These are phyloP conservation scores for Lontra canadensis DNA, from an alignment of 2,113 vertebrate species.

Conservation along the genomic window DNA sequence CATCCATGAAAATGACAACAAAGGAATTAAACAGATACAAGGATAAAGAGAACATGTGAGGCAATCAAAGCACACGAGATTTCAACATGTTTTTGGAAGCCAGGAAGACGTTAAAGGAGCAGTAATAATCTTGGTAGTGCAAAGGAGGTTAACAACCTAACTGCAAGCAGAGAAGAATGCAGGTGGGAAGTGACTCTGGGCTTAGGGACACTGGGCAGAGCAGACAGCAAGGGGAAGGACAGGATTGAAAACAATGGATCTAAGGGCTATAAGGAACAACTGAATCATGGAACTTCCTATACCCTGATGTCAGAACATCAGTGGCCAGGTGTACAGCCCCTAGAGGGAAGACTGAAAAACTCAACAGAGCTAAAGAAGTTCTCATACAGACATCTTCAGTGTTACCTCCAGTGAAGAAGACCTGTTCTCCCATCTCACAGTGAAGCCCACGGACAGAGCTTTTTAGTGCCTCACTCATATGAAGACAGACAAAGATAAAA, in stretches of 20 bases:
- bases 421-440: background rate
- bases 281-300: background rate
- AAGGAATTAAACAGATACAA: background rate
- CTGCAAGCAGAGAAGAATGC: background rate
- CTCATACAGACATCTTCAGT: background rate
- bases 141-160: background rate
- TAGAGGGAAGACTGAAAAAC: background rate
- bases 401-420: background rate
- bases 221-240: background rate
- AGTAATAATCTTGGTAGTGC: background rate
- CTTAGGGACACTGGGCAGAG: background rate
- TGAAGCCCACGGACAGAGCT: background rate
- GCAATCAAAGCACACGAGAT: slow-evolving; percentile 5
- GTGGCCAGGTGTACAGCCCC: background rate
- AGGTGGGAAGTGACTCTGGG: background rate
- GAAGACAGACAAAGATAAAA: background rate
- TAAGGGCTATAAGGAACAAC: background rate
- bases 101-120: background rate
- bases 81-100: background rate
- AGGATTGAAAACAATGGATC: background rate
- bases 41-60: background rate
- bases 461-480: background rate
- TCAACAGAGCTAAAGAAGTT: background rate
- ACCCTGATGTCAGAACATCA: background rate
- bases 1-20: slow-evolving; percentile 25